Conservation (phyloP, 1,140 invertebrate species). For the Drosophila elegans region DNA sequence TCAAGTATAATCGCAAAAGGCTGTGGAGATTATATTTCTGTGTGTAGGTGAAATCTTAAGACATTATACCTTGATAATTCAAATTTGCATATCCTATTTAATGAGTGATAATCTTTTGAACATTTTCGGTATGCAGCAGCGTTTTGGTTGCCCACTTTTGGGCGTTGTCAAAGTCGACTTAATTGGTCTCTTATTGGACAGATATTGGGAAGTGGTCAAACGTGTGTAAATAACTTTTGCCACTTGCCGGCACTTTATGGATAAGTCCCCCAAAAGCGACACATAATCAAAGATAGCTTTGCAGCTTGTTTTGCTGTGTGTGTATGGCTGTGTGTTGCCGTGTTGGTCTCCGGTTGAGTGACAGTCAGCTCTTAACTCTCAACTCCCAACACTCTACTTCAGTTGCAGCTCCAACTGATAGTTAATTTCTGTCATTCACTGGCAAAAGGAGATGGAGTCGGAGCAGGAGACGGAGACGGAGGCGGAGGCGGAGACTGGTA, state of each 20-base stretch:
- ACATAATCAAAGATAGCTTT: slow-evolving; percentile 76
- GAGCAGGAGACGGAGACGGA: background rate
- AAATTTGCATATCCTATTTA: background rate
- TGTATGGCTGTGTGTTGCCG: slow-evolving; percentile 32
- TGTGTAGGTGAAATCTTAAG: too few species aligned
- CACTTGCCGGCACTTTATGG: slow-evolving; percentile 63
- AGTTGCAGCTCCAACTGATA: slow-evolving; percentile 50
- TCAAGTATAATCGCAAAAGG: too few species aligned
- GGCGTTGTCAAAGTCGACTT: slow-evolving; percentile 1
- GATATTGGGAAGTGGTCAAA: slow-evolving; percentile 16
- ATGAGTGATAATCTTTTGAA: slow-evolving; percentile 9
- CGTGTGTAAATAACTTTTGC: slow-evolving; percentile 66
- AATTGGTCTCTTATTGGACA: slow-evolving; percentile 21
- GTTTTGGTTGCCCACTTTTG: slow-evolving; percentile 11
- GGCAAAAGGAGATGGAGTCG: slow-evolving; percentile 14
- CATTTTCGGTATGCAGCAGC: background rate
- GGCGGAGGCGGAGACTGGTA: background rate
- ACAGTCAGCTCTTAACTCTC: slow-evolving; percentile 38
- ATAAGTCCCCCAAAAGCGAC: slow-evolving; percentile 67
- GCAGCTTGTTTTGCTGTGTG: slow-evolving; percentile 45
- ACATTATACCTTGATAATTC: slow-evolving; percentile 8
- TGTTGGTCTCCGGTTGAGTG: slow-evolving; percentile 47
- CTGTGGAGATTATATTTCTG: too few species aligned
- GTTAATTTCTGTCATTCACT: slow-evolving; percentile 79
- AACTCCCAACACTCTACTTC: slow-evolving; percentile 32